Base-by-base conservation (phyloP, 2,888 invertebrate species). In the Azorinus chamasolen region DNA sequence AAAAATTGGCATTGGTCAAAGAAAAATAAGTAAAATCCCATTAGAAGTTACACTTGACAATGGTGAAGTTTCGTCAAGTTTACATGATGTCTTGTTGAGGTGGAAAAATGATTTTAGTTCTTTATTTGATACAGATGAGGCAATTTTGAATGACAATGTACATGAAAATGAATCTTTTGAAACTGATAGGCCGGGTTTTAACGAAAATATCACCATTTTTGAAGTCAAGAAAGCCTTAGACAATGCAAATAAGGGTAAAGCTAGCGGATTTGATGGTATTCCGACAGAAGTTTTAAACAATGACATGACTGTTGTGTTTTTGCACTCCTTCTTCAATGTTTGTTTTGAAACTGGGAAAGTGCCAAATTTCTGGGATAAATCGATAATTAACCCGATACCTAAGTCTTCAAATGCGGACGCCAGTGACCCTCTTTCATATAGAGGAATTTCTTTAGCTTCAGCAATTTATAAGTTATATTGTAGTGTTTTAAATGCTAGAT, bases 391-490 rank as follows among this genome's bases (percentile, higher is more conserved):
- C 24, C 75, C 75, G 8, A 58, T 75, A 22, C 69, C 58, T 8
- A 69, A 75, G 24, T 58, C 75, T 24, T 50, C 55, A 16, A 64
- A 58, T 51, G 50, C 46, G 14, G 53, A 75, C 53, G 37, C 57
- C n/a, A 27, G 76, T n/a, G 64, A 72, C 14, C 68, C 62, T 16
- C 8, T 72, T 14, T 62, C 68, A 16, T 77, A 72, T 24, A 65
- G 72, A 51, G 62, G 63, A 12, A 66, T 77, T 27, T 22, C 62
- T 14, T 45, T 68, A 16, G 53, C 72, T 10, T 50, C 43, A 22
- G n/a, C 61, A 24, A 58, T 63, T 32, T 68, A 78, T 43, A 68
- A 68, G 45, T n/a, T 72, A 6, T 69, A 78, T 48, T 73, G 72
- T 59, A 25, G 22, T 43, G 59, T 73, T 18, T 41, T 71, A 25